Base-by-base conservation (phyloP, 2,113 vertebrate genomes). In the Salvelinus alpinus region DNA sequence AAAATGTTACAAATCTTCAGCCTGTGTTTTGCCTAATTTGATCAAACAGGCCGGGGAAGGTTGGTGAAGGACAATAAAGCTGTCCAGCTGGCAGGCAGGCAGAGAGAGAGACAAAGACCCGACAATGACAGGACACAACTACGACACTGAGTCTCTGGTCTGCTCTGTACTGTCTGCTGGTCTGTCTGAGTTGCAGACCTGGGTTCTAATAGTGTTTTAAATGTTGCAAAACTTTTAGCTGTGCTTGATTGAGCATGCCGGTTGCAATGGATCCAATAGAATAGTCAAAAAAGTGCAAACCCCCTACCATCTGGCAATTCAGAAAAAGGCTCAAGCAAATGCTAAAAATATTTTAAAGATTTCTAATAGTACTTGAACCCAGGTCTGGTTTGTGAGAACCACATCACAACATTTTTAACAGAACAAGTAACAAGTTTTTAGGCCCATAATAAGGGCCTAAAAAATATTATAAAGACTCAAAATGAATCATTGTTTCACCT, bases 1-100 rank as follows among this genome's bases (percentile, higher is more conserved):
- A 57, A 38, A 51, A 71, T 71, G 80, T 80, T 72, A 22, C 38
- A 76, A 68, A 80, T 81, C 66, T 83, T 76, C 51, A 71, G 69
- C 16, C 22, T 72, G 70, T 44, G 70, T 73, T 72, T 24, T 74
- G 48, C 54, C 64, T 25, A 70, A 47, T 72, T 80, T 79, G 68
- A 76, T 64, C 31, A 29, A 38, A 73, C 38, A 44, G 9, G 9
- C 8, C 38, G 3, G 38, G 84, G n/a, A 44, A 44, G 5, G 20
- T 22, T 57, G 54, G 38, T 25, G 14, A 84, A 73, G 73, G 67
- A 79, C 80, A 69, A 72, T 47, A 76, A 78, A 77, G 73, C 70
- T 59, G 80, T 74, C 57, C 67, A 76, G 76, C 71, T 79, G 82
- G 79, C 48, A 0, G 48, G 48, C 48, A 54, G 48, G 14, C 34